These are phyloP conservation scores for Rhyacophila brunnea DNA, from an alignment of 1,140 invertebrate species.

Conservation along the genomic window DNA sequence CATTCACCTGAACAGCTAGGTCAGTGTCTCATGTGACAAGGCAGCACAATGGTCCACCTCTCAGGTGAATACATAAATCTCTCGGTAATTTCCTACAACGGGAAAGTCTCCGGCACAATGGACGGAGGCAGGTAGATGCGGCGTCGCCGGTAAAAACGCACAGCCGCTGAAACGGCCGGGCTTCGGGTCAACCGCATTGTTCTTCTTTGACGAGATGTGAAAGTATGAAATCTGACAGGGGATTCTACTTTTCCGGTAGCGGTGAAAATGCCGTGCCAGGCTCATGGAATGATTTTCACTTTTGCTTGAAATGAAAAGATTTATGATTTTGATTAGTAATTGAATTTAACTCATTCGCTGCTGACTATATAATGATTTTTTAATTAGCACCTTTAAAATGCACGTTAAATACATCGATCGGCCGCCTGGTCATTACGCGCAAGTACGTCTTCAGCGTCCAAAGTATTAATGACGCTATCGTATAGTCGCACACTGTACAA, in stretches of 20 bases:
- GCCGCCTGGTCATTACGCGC: too few species aligned
- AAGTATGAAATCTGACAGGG: slow-evolving; percentile 5
- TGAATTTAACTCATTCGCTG: too few species aligned
- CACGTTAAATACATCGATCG: too few species aligned
- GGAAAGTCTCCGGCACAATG: slow-evolving; percentile 5
- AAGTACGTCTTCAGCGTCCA: too few species aligned
- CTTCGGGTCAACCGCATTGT: slow-evolving; percentile 7
- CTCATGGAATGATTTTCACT: too few species aligned
- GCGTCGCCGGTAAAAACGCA: neutral
- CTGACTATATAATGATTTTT: too few species aligned
- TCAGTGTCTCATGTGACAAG: neutral
- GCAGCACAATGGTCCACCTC: slow-evolving; percentile 9
- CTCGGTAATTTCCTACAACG: slow-evolving; percentile 18
- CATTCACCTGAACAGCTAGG: neutral
- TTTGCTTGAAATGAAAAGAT: too few species aligned
- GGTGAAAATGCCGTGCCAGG: slow-evolving; percentile 3
- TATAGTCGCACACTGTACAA: too few species aligned
- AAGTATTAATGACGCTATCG: too few species aligned
- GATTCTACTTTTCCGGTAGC: neutral
- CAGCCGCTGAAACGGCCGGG: slow-evolving; percentile 2
- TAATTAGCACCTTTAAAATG: too few species aligned
- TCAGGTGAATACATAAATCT: slow-evolving; percentile 2
- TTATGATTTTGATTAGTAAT: too few species aligned
- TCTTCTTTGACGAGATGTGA: slow-evolving; percentile 3
- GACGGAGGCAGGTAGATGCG: neutral